Base-by-base conservation (phyloP, 2,888 invertebrate species). In the Tinea semifulvella region DNA sequence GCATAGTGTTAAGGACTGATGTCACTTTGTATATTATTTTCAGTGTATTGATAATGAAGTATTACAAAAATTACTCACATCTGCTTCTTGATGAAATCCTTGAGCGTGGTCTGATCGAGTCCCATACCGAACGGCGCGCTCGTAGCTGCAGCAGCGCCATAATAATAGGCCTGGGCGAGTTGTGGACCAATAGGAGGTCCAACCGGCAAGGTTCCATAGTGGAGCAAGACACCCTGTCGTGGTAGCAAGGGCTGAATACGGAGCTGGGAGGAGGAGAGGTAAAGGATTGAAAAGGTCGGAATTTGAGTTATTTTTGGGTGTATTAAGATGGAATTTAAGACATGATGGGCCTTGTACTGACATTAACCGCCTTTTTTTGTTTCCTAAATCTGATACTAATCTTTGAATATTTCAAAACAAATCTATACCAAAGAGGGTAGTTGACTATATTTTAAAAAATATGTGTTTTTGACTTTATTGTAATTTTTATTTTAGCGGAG, bases 51-150 rank as follows among this genome's bases (percentile, higher is more conserved):
- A n/a, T n/a, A n/a, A n/a, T n/a, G n/a, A n/a, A n/a, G n/a, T n/a
- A n/a, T n/a, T n/a, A n/a, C n/a, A n/a, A n/a, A n/a, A n/a, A n/a
- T 11, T 51, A 87, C 91, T 89, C 75, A 95, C 94, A 96, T 92
- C 82, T 96, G 96, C 60, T 94, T 94, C 68, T 88, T 90, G 52
- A 96, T 89, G 53, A 90, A 87, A 50, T 94, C 94, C 72, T 91
- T 93, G 8, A 94, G 75, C 48, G 89, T 88, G 3, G 62, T 65
- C 45, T 84, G 84, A 54, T 89, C 88, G 7, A 85, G 55, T 8
- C 84, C 83, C 19, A 83, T 60, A 14, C 83, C 85, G 56, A 80
- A 84, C 5, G 80, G 69, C 14, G 75, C 58, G 1, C 65, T 16
- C 10, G 44, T 43, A 1, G 46, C 61, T 0, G 60, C 69, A 0